Percentiles rank a stretch among this genome's conserved stretches.
Conservation (phyloP, 2,888 invertebrate species). For the Megaustenia siamemsis region DNA sequence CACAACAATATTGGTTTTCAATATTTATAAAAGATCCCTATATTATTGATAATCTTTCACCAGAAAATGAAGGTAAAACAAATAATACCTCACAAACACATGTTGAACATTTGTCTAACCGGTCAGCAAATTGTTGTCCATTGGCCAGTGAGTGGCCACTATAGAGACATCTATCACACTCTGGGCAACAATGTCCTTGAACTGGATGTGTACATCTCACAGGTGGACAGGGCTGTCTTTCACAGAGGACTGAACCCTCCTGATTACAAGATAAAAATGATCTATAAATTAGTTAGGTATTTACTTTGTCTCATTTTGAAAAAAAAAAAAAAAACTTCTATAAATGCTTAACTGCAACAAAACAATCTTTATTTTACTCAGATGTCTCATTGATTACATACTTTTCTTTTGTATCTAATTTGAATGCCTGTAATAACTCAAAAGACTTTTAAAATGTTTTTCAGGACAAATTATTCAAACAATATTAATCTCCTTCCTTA, state of each 20-base stretch:
- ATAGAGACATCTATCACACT: conserved; percentile 64
- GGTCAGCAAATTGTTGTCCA: conserved; percentile 61
- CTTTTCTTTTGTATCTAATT: no score
- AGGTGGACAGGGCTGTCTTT: conserved; percentile 54
- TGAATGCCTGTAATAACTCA: no score
- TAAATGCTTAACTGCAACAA: no score
- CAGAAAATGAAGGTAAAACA: no score
- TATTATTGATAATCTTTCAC: no score
- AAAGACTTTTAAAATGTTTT: no score
- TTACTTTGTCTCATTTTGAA: background rate
- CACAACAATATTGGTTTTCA: background rate
- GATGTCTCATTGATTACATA: no score
- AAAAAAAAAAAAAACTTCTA: no score
- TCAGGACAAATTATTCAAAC: no score
- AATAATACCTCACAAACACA: conserved; percentile 67
- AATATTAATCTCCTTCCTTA: no score
- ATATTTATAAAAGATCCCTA: background rate
- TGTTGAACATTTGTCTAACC: conserved; percentile 59
- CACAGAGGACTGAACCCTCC: conserved; percentile 60
- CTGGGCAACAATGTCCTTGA: conserved; percentile 64
- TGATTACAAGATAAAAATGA: conserved; percentile 14
- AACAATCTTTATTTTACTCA: no score
- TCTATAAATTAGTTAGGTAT: background rate
- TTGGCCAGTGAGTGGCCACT: conserved; percentile 55
- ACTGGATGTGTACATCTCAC: conserved; percentile 59